Percentiles rank a stretch among this genome's conserved stretches.
These are phyloP conservation scores for Reticulitermes lucifugus DNA, from an alignment of 2,888 invertebrate genomes.

Conservation along the genomic window DNA sequence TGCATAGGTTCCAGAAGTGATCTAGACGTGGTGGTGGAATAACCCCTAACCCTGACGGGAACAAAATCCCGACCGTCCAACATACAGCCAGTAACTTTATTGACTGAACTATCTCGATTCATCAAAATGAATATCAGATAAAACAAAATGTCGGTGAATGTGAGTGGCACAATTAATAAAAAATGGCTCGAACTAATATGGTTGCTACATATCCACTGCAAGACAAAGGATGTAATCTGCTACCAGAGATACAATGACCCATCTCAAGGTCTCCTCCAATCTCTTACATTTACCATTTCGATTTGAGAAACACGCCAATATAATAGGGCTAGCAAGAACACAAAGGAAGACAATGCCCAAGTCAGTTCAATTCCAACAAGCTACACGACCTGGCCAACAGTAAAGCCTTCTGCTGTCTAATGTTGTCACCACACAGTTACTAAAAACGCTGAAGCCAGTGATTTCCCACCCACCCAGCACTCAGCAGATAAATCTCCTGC, in stretches of 20 bases:
- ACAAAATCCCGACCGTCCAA: too few species aligned
- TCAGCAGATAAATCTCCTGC: slow-evolving; percentile 27
- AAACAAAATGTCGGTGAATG: too few species aligned
- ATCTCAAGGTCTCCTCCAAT: slow-evolving; percentile 9
- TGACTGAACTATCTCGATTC: too few species aligned
- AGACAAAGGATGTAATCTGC: slow-evolving; percentile 2
- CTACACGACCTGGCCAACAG: slow-evolving; percentile 5
- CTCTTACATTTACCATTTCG: background rate
- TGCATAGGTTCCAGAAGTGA: too few species aligned
- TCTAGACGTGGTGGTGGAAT: too few species aligned
- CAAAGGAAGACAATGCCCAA: slow-evolving; percentile 30
- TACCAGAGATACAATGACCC: slow-evolving; percentile 4
- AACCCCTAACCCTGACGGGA: too few species aligned
- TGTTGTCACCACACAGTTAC: slow-evolving; percentile 37
- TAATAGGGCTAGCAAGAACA: slow-evolving; percentile 22
- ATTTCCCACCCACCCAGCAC: background rate
- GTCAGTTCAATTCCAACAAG: background rate
- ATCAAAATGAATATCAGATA: too few species aligned
- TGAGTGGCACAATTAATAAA: background rate
- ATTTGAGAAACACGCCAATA: slow-evolving; percentile 21
- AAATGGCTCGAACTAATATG: background rate
- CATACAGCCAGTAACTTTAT: too few species aligned
- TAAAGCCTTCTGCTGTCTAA: slow-evolving; percentile 21
- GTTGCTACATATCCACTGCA: background rate
- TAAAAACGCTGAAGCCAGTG: slow-evolving; percentile 14